phyloP scores from a whole-genome alignment of 2,113 vertebrate species.

The Sinocyclocheilus rhinocerous region DNA sequence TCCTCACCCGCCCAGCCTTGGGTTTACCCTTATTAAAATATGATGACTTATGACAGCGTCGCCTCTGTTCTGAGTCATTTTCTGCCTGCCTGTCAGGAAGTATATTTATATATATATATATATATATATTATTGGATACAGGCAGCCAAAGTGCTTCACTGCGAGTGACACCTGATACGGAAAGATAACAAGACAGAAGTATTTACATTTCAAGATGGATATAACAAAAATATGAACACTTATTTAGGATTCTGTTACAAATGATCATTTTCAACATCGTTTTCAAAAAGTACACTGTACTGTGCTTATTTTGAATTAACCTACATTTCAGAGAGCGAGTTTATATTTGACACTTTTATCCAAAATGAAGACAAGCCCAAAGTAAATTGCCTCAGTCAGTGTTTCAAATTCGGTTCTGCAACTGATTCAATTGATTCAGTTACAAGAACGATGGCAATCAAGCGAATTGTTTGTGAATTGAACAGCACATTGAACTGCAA shows the following conservation, averaged over 20 bases:
- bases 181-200: not conserved
- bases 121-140: not conserved
- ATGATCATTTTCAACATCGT: not conserved
- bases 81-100: conserved; percentile 11
- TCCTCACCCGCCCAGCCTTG: not conserved
- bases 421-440: not conserved
- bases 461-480: too few relatives aligned
- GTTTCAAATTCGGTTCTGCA: not conserved
- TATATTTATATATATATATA: not conserved
- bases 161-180: not conserved
- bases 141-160: not conserved
- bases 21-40: conserved; percentile 13
- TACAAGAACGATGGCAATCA: too few relatives aligned
- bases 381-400: not conserved
- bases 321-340: not conserved
- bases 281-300: not conserved
- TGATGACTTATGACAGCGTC: conserved; percentile 6
- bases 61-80: conserved; percentile 7
- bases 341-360: not conserved
- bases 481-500: too few relatives aligned
- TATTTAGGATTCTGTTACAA: too few relatives aligned
- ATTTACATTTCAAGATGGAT: not conserved
- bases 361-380: not conserved
- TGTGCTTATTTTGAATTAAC: not conserved
- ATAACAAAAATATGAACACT: not conserved